These are phyloP conservation scores for Catajapyx aquilonaris DNA, from an alignment of 1,140 invertebrate species.

Conservation along the genomic window DNA sequence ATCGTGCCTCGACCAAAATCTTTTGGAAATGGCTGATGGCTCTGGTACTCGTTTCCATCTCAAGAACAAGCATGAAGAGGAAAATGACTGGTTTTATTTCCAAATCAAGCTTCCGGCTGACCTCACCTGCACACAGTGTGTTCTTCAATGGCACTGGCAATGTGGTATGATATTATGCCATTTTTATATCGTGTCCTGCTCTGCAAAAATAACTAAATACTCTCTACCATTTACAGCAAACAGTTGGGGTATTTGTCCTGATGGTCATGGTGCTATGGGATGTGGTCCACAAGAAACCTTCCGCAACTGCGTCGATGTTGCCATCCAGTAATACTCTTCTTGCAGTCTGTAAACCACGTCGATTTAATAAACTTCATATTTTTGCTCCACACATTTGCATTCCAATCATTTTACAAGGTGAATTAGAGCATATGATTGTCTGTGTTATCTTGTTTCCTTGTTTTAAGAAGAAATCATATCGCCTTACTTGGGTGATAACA, in stretches of 20 bases:
- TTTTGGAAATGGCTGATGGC: constrained; percentile 16
- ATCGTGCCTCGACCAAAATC: constrained; percentile 19
- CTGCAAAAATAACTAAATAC: no score
- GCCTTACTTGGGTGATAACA: no score
- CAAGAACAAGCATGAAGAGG: constrained; percentile 2
- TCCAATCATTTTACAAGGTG: no score
- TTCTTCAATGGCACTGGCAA: constrained; percentile 23
- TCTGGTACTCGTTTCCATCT: constrained; percentile 10
- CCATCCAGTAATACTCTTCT: constrained; percentile 7
- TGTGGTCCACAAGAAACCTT: constrained; percentile 19
- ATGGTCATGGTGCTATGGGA: constrained; percentile 13
- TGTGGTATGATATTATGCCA: no score
- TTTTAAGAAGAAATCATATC: no score
- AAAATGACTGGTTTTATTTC: constrained; percentile 9
- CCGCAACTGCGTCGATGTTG: constrained; percentile 14
- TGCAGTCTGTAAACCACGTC: no score
- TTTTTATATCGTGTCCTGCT: no score
- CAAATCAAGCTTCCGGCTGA: constrained; percentile 14
- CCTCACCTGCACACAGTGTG: constrained; percentile 19
- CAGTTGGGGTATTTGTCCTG: constrained; percentile 12
- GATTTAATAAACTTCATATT: no score
- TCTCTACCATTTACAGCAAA: constrained; percentile 1
- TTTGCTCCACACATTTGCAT: no score
- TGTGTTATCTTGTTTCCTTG: no score
- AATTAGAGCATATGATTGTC: no score